Conservation (phyloP, 2,888 invertebrate genomes). For the Molanna angustata region DNA sequence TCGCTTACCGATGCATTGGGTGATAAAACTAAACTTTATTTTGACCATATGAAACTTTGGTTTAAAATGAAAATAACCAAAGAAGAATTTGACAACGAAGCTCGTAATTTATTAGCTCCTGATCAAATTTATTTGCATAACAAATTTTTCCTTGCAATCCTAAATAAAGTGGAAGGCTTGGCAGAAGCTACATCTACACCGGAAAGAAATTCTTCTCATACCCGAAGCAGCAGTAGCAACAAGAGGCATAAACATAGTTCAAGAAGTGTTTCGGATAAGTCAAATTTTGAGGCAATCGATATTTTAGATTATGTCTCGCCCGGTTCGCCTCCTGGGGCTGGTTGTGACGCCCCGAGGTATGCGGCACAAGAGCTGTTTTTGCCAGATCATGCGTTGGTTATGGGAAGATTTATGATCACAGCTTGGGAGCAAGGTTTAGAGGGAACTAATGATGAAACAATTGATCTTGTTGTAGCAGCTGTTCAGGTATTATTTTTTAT, state of each 20-base stretch:
- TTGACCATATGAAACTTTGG: conserved; percentile 72
- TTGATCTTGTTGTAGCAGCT: conserved; percentile 77
- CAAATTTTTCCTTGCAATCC: conserved; percentile 74
- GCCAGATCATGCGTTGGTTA: conserved; percentile 80
- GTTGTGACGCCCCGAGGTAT: conserved; percentile 47
- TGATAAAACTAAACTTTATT: conserved; percentile 68
- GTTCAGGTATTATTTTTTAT: conserved; percentile 57
- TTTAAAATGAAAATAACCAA: conserved; percentile 73
- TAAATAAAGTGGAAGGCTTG: conserved; percentile 62
- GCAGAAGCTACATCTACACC: conserved; percentile 33
- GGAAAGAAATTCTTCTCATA: conserved; percentile 21
- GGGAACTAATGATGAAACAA: conserved; percentile 79
- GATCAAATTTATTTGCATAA: conserved; percentile 83
- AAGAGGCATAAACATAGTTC: conserved; percentile 52
- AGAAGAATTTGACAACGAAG: conserved; percentile 80
- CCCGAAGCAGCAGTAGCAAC: conserved; percentile 38
- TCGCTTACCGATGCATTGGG: conserved; percentile 62
- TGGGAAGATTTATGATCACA: conserved; percentile 78
- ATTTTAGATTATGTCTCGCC: conserved; percentile 58
- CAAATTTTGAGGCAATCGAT: conserved; percentile 60
- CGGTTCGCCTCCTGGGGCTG: conserved; percentile 53
- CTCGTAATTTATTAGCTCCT: conserved; percentile 66
- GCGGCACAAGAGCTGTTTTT: conserved; percentile 70
- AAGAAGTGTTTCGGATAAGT: conserved; percentile 53
- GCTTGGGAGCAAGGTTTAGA: conserved; percentile 89